These are phyloP conservation scores for Hipposideros armiger DNA, from an alignment of 2,113 vertebrate genomes.

Conservation along the genomic window DNA sequence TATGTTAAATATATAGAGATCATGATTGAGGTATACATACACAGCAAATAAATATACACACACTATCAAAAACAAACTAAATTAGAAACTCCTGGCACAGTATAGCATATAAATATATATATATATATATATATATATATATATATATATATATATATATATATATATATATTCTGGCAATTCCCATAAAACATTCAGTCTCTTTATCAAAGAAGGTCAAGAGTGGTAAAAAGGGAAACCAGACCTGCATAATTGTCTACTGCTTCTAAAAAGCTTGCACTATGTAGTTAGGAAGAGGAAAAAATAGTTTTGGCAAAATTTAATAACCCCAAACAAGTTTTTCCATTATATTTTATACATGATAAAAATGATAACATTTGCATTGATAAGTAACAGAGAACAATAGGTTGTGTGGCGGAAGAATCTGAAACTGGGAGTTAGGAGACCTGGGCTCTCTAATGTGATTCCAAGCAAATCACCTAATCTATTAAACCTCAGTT, in stretches of 20 bases:
- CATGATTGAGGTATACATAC: background rate
- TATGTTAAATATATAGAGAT: background rate
- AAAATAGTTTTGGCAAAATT: background rate
- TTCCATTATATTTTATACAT: background rate
- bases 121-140: background rate
- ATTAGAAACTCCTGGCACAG: background rate
- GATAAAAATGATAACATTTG: background rate
- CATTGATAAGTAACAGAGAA: background rate
- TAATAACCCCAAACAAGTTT: background rate
- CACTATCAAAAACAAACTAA: background rate
- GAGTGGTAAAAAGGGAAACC: background rate
- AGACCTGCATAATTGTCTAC: background rate
- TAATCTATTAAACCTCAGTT: background rate
- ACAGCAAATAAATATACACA: background rate
- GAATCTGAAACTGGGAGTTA: background rate
- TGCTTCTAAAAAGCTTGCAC: background rate
- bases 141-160: too few relatives aligned
- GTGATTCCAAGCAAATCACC: background rate
- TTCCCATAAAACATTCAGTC: background rate
- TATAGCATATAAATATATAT: background rate
- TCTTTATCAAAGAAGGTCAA: background rate
- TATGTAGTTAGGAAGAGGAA: background rate
- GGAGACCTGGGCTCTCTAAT: background rate
- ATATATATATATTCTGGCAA: too few relatives aligned
- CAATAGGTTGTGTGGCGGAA: background rate